Evolutionary conservation across 2,797 vertebrate species (phyloP).

Genomic region (Lophura swinhoii): DNA sequence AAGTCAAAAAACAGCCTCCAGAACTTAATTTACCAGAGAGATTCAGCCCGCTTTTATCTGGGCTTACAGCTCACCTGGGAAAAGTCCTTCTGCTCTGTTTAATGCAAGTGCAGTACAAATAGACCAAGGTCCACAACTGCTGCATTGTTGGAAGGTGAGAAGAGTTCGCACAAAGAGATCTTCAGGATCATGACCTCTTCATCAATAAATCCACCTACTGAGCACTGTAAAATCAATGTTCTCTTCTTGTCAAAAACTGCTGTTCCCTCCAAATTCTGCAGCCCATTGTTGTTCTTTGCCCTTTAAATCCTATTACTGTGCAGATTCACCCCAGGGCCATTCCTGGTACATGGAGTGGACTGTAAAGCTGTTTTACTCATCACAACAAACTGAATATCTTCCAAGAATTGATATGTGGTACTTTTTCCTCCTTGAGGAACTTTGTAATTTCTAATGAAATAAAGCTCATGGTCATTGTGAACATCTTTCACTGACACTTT

Average conservation of each 20-base stretch:
- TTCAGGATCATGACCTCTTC: neutral
- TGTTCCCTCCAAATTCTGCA: neutral
- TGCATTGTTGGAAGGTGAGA: neutral
- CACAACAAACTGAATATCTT: neutral
- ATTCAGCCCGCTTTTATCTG: neutral
- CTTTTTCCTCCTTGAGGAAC: neutral
- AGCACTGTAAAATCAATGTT: neutral
- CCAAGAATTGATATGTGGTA: neutral
- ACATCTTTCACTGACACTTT: neutral
- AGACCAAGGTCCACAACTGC: neutral
- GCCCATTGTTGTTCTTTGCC: rapidly evolving
- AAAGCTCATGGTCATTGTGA: neutral
- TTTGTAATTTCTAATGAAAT: neutral
- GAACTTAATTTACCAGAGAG: neutral
- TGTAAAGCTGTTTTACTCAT: neutral
- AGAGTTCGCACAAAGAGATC: neutral
- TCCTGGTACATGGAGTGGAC: neutral
- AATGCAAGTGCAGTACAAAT: neutral
- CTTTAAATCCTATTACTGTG: neutral
- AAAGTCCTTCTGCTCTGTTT: neutral
- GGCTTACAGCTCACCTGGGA: neutral
- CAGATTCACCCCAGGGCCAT: neutral
- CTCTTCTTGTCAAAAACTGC: neutral
- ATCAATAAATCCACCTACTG: neutral
- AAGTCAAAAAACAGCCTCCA: neutral